phyloP scores from a whole-genome alignment of 2,797 vertebrate genomes.

The Sebastiscus albofasciatus region DNA sequence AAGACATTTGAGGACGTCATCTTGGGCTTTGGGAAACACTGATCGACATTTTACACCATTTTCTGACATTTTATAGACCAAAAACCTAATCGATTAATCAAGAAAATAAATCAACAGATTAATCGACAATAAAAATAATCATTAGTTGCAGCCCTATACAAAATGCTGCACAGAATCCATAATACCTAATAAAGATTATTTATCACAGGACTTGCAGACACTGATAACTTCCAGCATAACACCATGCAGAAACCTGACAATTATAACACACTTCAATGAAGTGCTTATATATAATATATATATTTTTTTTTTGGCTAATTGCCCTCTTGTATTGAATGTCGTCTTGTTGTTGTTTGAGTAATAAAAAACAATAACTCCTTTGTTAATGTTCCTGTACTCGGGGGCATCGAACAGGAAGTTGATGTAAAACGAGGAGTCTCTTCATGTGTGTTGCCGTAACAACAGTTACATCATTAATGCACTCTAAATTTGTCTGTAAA shows the following conservation, averaged over 20 bases:
- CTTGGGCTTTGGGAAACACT: not conserved
- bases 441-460: not conserved
- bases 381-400: not conserved
- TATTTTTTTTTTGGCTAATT: too few relatives aligned
- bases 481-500: not conserved
- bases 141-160: not conserved
- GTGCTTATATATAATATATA: too few relatives aligned
- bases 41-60: not conserved
- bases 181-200: not conserved
- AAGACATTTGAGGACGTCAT: too few relatives aligned
- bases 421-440: not conserved
- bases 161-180: not conserved
- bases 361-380: not conserved
- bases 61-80: too few relatives aligned
- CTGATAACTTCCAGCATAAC: not conserved
- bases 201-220: not conserved
- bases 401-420: not conserved
- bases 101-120: too few relatives aligned
- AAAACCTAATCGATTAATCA: too few relatives aligned
- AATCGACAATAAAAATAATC: too few relatives aligned
- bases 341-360: not conserved
- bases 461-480: not conserved
- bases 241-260: not conserved
- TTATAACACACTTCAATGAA: not conserved
- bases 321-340: not conserved